Evolutionary conservation across 2,888 invertebrate genomes (phyloP), one percentile per base, ranked within the genome.

Genomic region (Apamea epomidion): DNA sequence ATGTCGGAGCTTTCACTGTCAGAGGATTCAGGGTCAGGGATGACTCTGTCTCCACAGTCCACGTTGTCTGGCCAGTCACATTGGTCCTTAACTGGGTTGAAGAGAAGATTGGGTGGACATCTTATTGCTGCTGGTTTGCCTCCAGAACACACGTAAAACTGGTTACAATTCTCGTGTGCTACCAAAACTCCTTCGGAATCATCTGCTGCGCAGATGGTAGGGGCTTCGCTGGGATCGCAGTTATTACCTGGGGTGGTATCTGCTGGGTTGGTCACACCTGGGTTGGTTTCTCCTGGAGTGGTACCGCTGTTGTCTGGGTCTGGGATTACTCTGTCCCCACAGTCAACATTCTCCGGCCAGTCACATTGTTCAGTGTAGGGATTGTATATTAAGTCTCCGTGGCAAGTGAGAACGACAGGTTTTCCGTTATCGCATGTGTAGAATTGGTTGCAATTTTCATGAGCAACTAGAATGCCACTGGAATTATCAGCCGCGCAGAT

Each of bases 381-480:
- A n/a, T 60, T 60, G 58, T 60, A 60, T 12, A 60, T 4, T n/a
- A 60, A n/a, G n/a, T 60, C 12, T 60, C 58, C 58, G n/a, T 60
- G 58, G 12, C 58, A 60, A n/a, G 12, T 60, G 58, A 12, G n/a
- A n/a, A n/a, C n/a, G 12, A n/a, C 58, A 60, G 58, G 58, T 60
- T 60, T 60, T 12, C 58, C 58, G 12, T 60, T 4, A 12, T 21
- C 58, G 42, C 94, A 94, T 12, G 82, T 81, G 72, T 93, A 93
- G 80, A 92, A 94, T 67, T 92, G 86, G 70, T 93, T 91, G 74
- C 94, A 94, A 73, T 92, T 90, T 78, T 93, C 92, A 51, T 93
- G 91, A 6, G 92, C 92, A 0, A 93, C 83, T 0, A 93, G 78
- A 12, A 87, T 73, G 3, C 92, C 90, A 0, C 92, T 90, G 0